Percentiles rank a stretch among this genome's conserved stretches.
phyloP scores from a whole-genome alignment of 2,113 vertebrate genomes.

The Probosciger aterrimus region DNA sequence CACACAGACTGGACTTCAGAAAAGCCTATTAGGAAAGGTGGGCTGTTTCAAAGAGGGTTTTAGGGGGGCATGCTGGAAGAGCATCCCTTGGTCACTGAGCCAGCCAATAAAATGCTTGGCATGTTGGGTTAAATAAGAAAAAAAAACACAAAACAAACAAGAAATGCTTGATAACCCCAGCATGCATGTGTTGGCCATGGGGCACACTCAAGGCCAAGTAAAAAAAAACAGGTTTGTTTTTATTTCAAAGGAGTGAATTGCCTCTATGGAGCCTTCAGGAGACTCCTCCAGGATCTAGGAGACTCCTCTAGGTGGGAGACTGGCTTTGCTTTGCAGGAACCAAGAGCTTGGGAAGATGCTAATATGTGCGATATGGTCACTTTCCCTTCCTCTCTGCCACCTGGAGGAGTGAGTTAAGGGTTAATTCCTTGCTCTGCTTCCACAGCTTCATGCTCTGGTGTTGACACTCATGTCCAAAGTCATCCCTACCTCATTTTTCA shows the following conservation, averaged over 20 bases:
- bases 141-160: not conserved
- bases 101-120: not conserved
- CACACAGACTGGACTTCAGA: not conserved
- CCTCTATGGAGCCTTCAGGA: not conserved
- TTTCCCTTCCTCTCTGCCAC: not conserved
- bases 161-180: not conserved
- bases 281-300: not conserved
- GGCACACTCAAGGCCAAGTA: not conserved
- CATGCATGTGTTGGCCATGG: not conserved
- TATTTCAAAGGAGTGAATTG: not conserved
- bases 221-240: not conserved
- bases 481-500: not conserved
- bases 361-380: accelerated
- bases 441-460: not conserved
- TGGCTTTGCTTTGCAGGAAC: not conserved
- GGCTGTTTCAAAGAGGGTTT: not conserved
- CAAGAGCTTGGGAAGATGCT: not conserved
- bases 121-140: not conserved
- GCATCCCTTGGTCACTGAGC: not conserved
- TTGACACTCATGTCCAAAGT: not conserved
- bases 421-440: not conserved
- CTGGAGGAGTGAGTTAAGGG: not conserved
- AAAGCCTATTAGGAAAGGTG: not conserved
- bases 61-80: not conserved
- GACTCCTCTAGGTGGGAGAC: not conserved